Conservation (phyloP, 2,888 invertebrate species). For the Villa cingulata region DNA sequence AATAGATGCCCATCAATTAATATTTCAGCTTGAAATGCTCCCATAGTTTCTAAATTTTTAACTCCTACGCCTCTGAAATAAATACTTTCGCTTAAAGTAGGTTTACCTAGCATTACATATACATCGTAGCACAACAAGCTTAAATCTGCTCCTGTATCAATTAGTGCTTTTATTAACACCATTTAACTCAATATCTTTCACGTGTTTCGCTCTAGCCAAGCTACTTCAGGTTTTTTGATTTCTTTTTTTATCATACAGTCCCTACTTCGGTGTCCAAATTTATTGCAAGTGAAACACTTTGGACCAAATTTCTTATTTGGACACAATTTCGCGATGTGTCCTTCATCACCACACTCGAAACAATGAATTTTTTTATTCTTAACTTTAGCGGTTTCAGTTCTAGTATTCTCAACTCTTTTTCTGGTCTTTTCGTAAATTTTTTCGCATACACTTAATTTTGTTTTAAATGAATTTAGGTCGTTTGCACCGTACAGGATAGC, state of each 20-base stretch:
- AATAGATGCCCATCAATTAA: no score
- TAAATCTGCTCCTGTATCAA: not conserved
- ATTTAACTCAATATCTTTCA: not conserved
- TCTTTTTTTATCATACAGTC: not conserved
- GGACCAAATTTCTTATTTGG: slow-evolving; percentile 14
- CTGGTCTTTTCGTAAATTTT: not conserved
- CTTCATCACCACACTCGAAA: slow-evolving; percentile 8
- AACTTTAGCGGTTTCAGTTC: not conserved
- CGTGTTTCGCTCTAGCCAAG: not conserved
- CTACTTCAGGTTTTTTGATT: not conserved
- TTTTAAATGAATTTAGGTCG: not conserved
- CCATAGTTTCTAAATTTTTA: no score
- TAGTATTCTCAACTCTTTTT: not conserved
- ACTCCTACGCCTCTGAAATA: no score
- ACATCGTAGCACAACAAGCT: not conserved
- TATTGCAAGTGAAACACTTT: slow-evolving; percentile 23
- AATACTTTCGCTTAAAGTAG: no score
- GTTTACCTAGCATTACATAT: not conserved
- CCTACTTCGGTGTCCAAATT: slow-evolving; percentile 18
- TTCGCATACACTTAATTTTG: slow-evolving; percentile 1
- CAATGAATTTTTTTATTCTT: slow-evolving; percentile 3
- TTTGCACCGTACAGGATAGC: slow-evolving; percentile 17
- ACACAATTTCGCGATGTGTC: slow-evolving; percentile 8
- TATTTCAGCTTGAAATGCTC: no score
- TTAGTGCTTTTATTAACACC: not conserved